phyloP scores from a whole-genome alignment of 2,888 invertebrate genomes.

The Sipunculus nudus region DNA sequence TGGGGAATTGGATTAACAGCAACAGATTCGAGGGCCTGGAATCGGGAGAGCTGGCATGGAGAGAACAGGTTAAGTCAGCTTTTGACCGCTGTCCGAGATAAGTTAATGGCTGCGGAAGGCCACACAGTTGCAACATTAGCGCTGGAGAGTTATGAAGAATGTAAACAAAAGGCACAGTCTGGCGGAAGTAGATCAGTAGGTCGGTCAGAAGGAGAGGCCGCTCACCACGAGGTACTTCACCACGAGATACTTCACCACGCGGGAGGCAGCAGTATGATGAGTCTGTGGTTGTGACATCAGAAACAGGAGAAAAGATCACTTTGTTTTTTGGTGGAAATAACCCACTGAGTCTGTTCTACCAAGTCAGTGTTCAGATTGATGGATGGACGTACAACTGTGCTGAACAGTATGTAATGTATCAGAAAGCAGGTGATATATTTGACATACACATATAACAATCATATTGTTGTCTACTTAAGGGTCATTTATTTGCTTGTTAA shows the following conservation, averaged over 20 bases:
- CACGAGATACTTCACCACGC: no score
- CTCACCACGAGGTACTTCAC: no score
- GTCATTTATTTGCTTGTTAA: no score
- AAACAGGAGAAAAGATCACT: conserved; percentile 23
- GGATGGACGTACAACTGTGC: conserved; percentile 33
- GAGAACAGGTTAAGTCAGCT: conserved; percentile 60
- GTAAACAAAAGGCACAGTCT: no score
- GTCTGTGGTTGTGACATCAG: not conserved
- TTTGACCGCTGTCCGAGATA: conserved; percentile 57
- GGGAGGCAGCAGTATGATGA: no score
- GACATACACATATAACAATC: no score
- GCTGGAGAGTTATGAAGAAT: no score
- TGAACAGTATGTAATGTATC: conserved; percentile 47
- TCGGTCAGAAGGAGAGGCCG: no score
- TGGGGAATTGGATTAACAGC: conserved; percentile 65
- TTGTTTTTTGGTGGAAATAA: conserved; percentile 42
- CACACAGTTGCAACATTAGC: no score
- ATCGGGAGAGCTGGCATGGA: conserved; percentile 57
- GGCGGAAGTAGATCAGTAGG: no score
- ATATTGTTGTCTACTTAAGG: no score
- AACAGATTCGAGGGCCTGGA: conserved; percentile 46
- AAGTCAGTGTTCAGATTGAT: conserved; percentile 30
- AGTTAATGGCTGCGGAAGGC: conserved; percentile 39
- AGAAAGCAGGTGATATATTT: conserved; percentile 65
- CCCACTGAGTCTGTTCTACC: conserved; percentile 44